Evolutionary conservation across 35 echinoderm and acorn worm genomes (phyloP).

Genomic region (Nesometra sesokonis): DNA sequence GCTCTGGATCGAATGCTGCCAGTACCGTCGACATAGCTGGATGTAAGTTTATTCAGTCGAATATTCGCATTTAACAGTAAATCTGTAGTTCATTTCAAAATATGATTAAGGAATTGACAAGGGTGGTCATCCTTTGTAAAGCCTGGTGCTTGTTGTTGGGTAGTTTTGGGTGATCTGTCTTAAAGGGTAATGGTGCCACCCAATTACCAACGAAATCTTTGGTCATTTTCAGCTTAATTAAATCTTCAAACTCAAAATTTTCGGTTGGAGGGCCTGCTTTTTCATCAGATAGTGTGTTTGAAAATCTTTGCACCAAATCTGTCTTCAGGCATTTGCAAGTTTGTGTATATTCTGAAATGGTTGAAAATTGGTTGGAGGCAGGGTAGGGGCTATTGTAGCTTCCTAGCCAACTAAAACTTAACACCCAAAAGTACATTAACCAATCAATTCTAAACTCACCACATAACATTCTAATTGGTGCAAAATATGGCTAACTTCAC

Average conservation of each 20-base stretch:
- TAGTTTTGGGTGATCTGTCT: slow-evolving; percentile 9
- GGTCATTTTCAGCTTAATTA: slow-evolving; percentile 13
- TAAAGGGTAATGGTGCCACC: slow-evolving; percentile 33
- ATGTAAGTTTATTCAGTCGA: slow-evolving; percentile 34
- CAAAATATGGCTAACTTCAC: too few relatives aligned
- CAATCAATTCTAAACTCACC: too few relatives aligned
- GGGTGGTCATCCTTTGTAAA: not conserved
- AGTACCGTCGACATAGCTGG: slow-evolving; percentile 19
- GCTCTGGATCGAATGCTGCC: slow-evolving; percentile 28
- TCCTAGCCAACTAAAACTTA: too few relatives aligned
- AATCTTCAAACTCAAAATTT: slow-evolving; percentile 16
- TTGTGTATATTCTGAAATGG: too few relatives aligned
- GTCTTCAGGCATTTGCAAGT: too few relatives aligned
- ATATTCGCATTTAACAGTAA: slow-evolving; percentile 38
- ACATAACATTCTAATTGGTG: too few relatives aligned
- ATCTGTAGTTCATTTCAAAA: slow-evolving; percentile 31
- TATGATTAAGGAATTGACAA: slow-evolving; percentile 6
- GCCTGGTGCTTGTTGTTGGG: slow-evolving; percentile 25
- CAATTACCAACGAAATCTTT: slow-evolving; percentile 28
- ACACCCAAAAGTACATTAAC: too few relatives aligned
- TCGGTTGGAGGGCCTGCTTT: slow-evolving; percentile 11
- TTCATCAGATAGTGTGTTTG: slow-evolving; percentile 1
- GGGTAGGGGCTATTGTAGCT: too few relatives aligned
- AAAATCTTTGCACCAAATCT: slow-evolving; percentile 28
- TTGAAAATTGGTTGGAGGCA: too few relatives aligned